Evolutionary conservation across 2,888 invertebrate genomes (phyloP), one percentile per base, ranked within the genome.

Genomic region (Branchinecta sandiegonensis): DNA sequence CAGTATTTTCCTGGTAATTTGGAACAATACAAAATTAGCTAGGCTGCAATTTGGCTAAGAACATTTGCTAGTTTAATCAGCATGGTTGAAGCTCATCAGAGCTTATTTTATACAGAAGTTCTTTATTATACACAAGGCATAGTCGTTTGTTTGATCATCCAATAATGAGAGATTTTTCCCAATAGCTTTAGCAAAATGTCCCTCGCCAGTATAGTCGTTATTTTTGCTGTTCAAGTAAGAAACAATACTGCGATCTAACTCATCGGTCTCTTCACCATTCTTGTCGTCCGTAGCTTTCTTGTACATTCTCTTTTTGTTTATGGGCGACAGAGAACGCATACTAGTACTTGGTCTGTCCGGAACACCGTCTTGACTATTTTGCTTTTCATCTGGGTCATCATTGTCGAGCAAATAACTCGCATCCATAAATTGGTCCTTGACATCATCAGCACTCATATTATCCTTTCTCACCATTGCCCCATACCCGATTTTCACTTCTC

Each of bases 201-300:
- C 23, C 23, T 23, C 23, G 23, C 2, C 14, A 50, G 56, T 50
- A 50, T 50, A 2, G 14, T 50, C 56, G 13, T 50, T 14, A 3
- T 50, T 50, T 14, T 50, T 50, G 13, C 13, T 50, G 14, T 50
- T 50, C 14, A 50, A 50, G 56, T 50, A 50, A n/a, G 13, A 13
- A 50, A 50, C 14, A 14, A 50, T 50, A 50, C 56, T 50, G 14
- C 56, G 56, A 50, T 50, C 56, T 50, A 50, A 14, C 13, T 50
- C 2, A 14, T 50, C 56, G 14, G 56, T 50, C 14, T 50, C 56
- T 50, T n/a, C 56, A 23, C 23, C 23, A 23, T 23, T 23, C 23
- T 23, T 23, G 4, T 23, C 23, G 23, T 23, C 56, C 14, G 2
- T 50, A 2, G 4, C 56, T 50, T 50, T 50, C 56, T 50, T 50